Evolutionary conservation across 1,140 invertebrate genomes (phyloP), one percentile per base, ranked within the genome.

Genomic region (Drosophila bocqueti): DNA sequence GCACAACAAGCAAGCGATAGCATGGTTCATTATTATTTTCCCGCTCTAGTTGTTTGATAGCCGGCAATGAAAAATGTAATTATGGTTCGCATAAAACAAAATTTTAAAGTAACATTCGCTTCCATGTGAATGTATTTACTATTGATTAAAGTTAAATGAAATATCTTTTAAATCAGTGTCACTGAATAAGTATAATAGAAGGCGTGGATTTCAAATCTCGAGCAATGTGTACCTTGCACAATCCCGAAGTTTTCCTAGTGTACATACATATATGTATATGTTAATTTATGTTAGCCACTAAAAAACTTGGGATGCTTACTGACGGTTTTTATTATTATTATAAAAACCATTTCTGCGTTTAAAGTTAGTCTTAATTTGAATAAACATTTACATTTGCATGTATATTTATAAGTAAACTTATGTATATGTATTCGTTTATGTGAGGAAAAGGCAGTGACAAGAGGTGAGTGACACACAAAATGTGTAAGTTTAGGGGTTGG

Each of bases 381-480:
- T 16, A 55, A 38, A 24, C 15, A 38, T 24, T 38, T 16, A 21
- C 10, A 15, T 10, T 38, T 16, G 4, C 11, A 15, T 54, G 18
- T 9, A 10, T 38, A 24, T 55, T 34, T 21, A 54, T 15, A 36
- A 54, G 18, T 54, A 21, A 10, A 24, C 24, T 38, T 15, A 40
- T 31, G 29, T 31, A 31, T 40, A 57, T 57, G 21, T 24, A 57
- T 57, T 26, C 31, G 15, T 40, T 40, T 24, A 4, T 26, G 3
- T 40, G 9, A 57, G 4, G n/a, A 38, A 58, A 26, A 42, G 73
- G 61, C 43, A 58, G 50, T 34, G 6, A n/a, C 66, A 83, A 72
- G 55, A 72, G 81, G 81, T 84, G 81, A 84, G 76, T 80, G 76
- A 84, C 76, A 80, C 65, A 75, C 62, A 66, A 59, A 50, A 67